Conservation (phyloP, 1,140 invertebrate genomes). For the Drosophila punjabiensis region DNA sequence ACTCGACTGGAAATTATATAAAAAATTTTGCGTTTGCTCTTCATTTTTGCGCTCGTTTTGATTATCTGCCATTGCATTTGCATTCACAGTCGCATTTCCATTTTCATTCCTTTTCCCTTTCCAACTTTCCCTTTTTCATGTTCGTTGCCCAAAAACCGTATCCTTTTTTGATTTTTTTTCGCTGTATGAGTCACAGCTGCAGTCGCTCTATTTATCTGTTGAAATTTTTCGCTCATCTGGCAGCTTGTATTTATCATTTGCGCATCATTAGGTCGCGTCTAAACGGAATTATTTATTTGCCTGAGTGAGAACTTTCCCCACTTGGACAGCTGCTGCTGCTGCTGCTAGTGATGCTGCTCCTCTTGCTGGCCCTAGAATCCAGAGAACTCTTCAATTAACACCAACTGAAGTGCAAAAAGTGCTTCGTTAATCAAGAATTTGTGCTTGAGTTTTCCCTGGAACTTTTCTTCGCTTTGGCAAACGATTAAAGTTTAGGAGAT, state of each 20-base stretch:
- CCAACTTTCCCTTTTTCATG: not conserved
- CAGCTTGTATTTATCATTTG: slow-evolving; percentile 79
- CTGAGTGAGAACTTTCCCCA: slow-evolving; percentile 37
- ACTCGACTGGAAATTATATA: slow-evolving; percentile 70
- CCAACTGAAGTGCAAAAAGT: slow-evolving; percentile 24
- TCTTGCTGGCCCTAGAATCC: slow-evolving; percentile 10
- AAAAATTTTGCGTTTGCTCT: slow-evolving; percentile 54
- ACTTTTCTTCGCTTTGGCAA: slow-evolving; percentile 4
- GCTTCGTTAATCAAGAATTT: slow-evolving; percentile 17
- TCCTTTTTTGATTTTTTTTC: slow-evolving; percentile 14
- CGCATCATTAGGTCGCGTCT: slow-evolving; percentile 68
- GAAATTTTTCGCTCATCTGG: slow-evolving; percentile 52
- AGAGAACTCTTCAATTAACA: slow-evolving; percentile 36
- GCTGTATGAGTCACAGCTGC: slow-evolving; percentile 62
- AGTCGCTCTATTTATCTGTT: slow-evolving; percentile 33
- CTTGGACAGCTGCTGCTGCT: slow-evolving; percentile 31
- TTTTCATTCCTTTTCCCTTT: not conserved
- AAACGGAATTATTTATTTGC: slow-evolving; percentile 63
- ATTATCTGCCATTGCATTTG: slow-evolving; percentile 75
- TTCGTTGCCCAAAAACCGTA: slow-evolving; percentile 2
- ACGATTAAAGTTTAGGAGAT: slow-evolving; percentile 15
- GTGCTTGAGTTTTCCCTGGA: slow-evolving; percentile 4
- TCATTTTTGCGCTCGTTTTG: slow-evolving; percentile 76
- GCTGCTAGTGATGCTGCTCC: slow-evolving; percentile 12
- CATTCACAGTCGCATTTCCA: slow-evolving; percentile 25